Percentiles rank a stretch among this genome's conserved stretches.
Conservation (phyloP, 2,113 vertebrate species). For the Notiomystis cincta region DNA sequence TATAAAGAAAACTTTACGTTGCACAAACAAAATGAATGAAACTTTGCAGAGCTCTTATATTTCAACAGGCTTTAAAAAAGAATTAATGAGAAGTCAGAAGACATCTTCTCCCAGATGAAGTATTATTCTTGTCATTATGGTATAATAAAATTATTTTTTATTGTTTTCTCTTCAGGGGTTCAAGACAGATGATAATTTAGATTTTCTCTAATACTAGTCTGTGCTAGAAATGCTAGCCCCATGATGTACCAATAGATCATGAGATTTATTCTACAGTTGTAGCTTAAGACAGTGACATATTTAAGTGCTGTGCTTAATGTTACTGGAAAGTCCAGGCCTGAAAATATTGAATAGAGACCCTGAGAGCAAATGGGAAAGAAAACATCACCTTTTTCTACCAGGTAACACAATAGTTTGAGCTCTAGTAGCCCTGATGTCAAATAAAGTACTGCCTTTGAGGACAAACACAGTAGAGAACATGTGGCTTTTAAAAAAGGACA, state of each 20-base stretch:
- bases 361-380: neutral
- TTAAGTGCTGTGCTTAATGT: constrained; percentile 5
- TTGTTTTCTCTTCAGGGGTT: constrained; percentile 35
- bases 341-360: neutral
- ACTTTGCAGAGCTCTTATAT: neutral
- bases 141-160: constrained; percentile 56
- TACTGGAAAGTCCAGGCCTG: neutral
- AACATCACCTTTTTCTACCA: neutral
- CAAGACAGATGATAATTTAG: constrained; percentile 52
- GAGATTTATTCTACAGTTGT: constrained; percentile 2
- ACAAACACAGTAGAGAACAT: neutral
- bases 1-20: constrained; percentile 48
- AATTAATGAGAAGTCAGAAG: constrained; percentile 26
- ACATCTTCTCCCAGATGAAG: constrained; percentile 28
- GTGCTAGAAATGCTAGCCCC: neutral
- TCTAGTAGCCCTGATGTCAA: neutral
- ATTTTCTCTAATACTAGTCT: constrained; percentile 12
- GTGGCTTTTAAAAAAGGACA: neutral
- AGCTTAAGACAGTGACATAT: constrained; percentile 6
- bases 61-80: constrained; percentile 29
- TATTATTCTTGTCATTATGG: constrained; percentile 46
- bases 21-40: constrained; percentile 45
- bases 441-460: neutral
- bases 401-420: neutral
- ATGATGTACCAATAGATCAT: neutral